phyloP scores from a whole-genome alignment of 1,140 invertebrate species.

The Brachionus calyciflorus region DNA sequence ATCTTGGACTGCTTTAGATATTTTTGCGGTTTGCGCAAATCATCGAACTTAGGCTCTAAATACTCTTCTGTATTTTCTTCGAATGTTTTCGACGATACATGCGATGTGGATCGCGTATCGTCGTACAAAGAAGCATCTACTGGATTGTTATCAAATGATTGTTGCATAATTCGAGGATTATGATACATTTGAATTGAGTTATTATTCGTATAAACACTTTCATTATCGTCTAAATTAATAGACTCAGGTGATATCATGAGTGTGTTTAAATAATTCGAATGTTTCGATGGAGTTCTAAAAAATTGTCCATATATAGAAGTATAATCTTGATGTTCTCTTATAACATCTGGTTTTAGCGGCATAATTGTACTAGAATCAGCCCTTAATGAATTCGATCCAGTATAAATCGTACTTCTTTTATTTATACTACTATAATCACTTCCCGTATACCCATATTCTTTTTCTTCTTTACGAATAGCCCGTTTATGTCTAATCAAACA shows the following conservation, averaged over 20 bases:
- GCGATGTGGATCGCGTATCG: neutral
- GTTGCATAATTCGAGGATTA: neutral
- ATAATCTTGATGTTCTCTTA: slow-evolving; percentile 26
- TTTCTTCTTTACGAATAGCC: neutral
- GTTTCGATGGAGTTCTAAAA: slow-evolving; percentile 17
- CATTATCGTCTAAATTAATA: slow-evolving; percentile 35
- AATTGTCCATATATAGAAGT: neutral
- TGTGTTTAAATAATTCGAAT: slow-evolving; percentile 30
- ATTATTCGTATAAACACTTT: slow-evolving; percentile 22
- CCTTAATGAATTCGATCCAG: neutral
- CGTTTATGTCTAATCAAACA: neutral
- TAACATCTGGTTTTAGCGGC: slow-evolving; percentile 14
- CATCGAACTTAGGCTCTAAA: slow-evolving; percentile 39
- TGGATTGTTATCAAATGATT: slow-evolving; percentile 2
- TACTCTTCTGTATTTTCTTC: slow-evolving; percentile 46
- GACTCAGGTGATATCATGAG: slow-evolving; percentile 22
- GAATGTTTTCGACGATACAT: slow-evolving; percentile 4
- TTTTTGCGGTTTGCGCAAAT: slow-evolving; percentile 36
- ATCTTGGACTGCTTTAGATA: slow-evolving; percentile 8
- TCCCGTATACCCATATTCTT: neutral
- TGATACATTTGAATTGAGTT: slow-evolving; percentile 7
- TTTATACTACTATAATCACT: slow-evolving; percentile 45
- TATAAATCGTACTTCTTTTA: slow-evolving; percentile 31
- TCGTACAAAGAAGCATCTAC: neutral
- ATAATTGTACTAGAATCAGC: neutral